Percentiles rank a stretch among this genome's conserved stretches.
phyloP scores from a whole-genome alignment of 2,888 invertebrate genomes.

The Eristalinus sepulchralis region DNA sequence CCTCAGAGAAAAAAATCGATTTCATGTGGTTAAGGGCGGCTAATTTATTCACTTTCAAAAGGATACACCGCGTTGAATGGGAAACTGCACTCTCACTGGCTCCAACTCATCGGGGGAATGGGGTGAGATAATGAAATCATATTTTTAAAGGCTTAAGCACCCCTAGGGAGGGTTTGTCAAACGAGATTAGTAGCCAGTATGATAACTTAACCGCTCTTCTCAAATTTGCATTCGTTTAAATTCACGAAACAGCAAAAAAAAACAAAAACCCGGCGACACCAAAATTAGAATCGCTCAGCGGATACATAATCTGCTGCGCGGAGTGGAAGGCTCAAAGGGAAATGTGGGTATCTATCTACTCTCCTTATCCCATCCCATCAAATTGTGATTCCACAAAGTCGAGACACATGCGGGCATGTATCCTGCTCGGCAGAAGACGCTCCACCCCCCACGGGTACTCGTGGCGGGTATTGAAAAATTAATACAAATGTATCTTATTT shows the following conservation, averaged over 20 bases:
- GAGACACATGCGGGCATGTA: neutral
- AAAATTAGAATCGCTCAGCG: neutral
- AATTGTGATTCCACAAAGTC: neutral
- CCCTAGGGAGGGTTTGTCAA: neutral
- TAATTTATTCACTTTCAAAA: neutral
- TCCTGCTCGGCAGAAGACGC: neutral
- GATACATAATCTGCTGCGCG: neutral
- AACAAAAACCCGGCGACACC: neutral
- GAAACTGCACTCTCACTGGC: no score
- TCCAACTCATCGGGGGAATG: neutral
- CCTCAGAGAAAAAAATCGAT: neutral
- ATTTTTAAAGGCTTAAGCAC: neutral
- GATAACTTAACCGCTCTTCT: neutral
- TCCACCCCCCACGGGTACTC: neutral
- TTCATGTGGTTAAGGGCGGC: neutral
- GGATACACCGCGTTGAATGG: neutral
- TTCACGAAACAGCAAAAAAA: neutral
- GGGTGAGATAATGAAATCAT: neutral
- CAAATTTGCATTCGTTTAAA: neutral
- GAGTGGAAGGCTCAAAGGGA: neutral
- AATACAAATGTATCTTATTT: slow-evolving; percentile 30
- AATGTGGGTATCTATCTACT: neutral
- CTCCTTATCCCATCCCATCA: neutral
- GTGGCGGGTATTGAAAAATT: slow-evolving; percentile 7
- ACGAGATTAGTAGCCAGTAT: neutral